Conservation (phyloP, 2,888 invertebrate species). For the Steromphala cineraria region DNA sequence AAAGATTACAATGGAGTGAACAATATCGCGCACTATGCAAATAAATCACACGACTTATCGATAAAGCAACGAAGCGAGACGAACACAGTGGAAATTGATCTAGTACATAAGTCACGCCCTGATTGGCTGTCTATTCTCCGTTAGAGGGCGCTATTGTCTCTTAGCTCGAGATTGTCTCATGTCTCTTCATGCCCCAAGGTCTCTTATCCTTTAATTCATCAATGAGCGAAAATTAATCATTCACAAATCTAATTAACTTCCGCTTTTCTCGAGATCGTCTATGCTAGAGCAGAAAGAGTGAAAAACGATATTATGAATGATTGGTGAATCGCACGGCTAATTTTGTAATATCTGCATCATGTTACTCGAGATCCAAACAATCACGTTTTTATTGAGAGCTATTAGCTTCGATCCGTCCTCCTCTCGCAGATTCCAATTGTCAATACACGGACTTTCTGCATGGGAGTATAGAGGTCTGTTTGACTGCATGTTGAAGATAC, state of each 20-base stretch:
- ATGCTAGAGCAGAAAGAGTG: not conserved
- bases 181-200: not conserved
- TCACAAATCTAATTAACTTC: slow-evolving; percentile 24
- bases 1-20: not conserved
- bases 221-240: slow-evolving; percentile 29
- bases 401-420: not conserved
- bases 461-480: too few species aligned
- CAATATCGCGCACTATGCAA: not conserved
- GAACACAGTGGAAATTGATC: slow-evolving; percentile 3
- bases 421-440: too few species aligned
- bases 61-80: not conserved
- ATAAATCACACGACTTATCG: not conserved
- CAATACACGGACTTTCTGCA: too few species aligned
- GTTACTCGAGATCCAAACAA: not conserved
- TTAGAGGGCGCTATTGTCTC: not conserved
- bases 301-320: slow-evolving; percentile 20
- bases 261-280: not conserved
- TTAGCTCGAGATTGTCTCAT: not conserved
- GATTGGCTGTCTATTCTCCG: not conserved
- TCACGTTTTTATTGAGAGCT: not conserved
- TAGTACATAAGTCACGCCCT: not conserved
- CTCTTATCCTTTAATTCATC: slow-evolving; percentile 21
- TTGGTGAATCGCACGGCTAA: slow-evolving; percentile 21
- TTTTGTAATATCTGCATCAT: not conserved
- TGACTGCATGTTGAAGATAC: too few species aligned